Conservation (phyloP, 2,888 invertebrate genomes). For the Liposcelis brunnea region DNA sequence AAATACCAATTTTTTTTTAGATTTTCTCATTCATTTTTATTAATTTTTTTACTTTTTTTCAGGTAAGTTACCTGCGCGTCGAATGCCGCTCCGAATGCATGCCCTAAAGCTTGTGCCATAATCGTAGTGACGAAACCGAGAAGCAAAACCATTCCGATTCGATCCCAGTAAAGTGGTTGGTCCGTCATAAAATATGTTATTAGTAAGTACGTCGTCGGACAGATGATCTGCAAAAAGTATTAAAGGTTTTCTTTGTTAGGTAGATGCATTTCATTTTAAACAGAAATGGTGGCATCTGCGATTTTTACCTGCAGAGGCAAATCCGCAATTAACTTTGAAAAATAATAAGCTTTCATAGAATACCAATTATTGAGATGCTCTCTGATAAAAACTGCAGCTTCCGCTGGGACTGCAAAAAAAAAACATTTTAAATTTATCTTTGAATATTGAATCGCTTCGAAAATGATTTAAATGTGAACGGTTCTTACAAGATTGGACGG, state of each 20-base stretch:
- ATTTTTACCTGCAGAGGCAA: conserved; percentile 49
- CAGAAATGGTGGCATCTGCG: background rate
- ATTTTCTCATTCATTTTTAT: too few species aligned
- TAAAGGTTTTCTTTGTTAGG: background rate
- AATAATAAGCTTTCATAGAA: conserved; percentile 48
- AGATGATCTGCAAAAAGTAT: conserved; percentile 38
- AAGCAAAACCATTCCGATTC: conserved; percentile 46
- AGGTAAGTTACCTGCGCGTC: conserved; percentile 41
- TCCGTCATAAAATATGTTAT: conserved; percentile 66
- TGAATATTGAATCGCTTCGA: too few species aligned
- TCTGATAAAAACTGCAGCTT: conserved; percentile 50
- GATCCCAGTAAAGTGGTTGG: conserved; percentile 43
- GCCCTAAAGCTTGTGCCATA: conserved; percentile 58
- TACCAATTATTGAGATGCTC: conserved; percentile 70
- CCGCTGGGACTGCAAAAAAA: conserved; percentile 45
- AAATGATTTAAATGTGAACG: too few species aligned
- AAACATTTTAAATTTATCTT: background rate
- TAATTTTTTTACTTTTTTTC: too few species aligned
- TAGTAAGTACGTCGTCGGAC: conserved; percentile 50
- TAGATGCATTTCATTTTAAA: background rate
- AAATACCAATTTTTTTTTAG: conserved; percentile 19
- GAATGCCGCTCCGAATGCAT: conserved; percentile 54
- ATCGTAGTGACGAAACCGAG: conserved; percentile 50
- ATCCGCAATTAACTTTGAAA: conserved; percentile 56
- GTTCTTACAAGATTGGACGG: conserved; percentile 43